Conservation (phyloP, 1,140 invertebrate genomes). For the Gryon sp. region DNA sequence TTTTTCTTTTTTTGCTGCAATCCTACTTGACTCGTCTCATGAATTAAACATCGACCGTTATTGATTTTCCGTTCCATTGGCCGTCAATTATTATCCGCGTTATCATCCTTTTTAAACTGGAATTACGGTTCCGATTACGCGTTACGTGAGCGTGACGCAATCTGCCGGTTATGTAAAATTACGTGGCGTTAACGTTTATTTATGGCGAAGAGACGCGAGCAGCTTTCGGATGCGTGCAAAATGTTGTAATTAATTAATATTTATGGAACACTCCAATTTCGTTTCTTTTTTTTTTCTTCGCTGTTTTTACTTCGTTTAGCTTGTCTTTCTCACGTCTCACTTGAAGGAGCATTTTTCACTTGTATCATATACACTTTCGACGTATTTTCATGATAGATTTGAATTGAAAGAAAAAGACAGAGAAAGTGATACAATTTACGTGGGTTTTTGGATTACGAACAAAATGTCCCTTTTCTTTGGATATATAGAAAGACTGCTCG, state of each 20-base stretch:
- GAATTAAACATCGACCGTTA: constrained; percentile 53
- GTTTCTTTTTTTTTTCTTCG: too few relatives aligned
- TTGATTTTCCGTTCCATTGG: constrained; percentile 50
- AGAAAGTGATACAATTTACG: too few relatives aligned
- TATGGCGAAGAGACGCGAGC: constrained; percentile 41
- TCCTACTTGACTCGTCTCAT: constrained; percentile 15
- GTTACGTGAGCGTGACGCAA: constrained; percentile 60
- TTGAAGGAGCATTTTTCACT: too few relatives aligned
- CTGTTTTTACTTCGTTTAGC: too few relatives aligned
- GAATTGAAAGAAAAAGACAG: too few relatives aligned
- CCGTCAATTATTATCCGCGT: constrained; percentile 48
- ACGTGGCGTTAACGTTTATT: constrained; percentile 46
- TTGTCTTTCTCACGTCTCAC: too few relatives aligned
- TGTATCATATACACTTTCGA: too few relatives aligned
- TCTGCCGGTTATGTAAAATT: constrained; percentile 55
- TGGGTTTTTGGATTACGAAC: too few relatives aligned
- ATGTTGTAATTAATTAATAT: constrained; percentile 56
- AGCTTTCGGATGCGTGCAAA: constrained; percentile 45
- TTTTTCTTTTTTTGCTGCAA: constrained; percentile 9
- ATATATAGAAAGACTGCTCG: too few relatives aligned
- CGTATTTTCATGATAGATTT: too few relatives aligned
- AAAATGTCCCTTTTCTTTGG: too few relatives aligned
- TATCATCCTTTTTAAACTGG: constrained; percentile 50
- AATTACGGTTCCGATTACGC: constrained; percentile 58
- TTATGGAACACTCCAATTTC: too few relatives aligned